These are phyloP conservation scores for Xiphophorus birchmanni DNA, from an alignment of 2,797 vertebrate species.

Conservation along the genomic window DNA sequence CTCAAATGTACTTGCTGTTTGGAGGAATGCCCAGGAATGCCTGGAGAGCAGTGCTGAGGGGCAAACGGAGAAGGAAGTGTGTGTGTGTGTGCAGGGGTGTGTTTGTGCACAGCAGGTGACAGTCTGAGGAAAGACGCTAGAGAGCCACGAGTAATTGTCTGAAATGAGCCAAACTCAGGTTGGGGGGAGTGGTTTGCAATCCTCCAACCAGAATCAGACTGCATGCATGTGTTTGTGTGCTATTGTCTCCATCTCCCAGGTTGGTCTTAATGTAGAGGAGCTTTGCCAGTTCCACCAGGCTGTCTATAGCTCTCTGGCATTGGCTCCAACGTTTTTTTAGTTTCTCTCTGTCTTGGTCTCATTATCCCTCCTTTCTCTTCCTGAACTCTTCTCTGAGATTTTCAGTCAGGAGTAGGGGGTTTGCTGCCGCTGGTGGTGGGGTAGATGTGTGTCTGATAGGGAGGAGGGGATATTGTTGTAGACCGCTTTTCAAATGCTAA, in stretches of 20 bases:
- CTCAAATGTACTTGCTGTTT: conserved; percentile 63
- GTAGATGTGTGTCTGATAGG: conserved; percentile 59
- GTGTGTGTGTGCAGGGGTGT: conserved; percentile 8
- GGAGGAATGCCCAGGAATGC: conserved; percentile 72
- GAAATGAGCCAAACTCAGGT: conserved; percentile 60
- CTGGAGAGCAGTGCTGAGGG: conserved; percentile 54
- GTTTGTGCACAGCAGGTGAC: conserved; percentile 56
- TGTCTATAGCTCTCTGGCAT: conserved; percentile 64
- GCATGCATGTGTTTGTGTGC: conserved; percentile 18
- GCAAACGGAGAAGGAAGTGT: conserved; percentile 43
- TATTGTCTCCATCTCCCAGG: conserved; percentile 67
- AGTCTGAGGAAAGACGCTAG: conserved; percentile 39
- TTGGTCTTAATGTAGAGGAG: conserved; percentile 53
- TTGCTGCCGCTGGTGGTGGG: conserved; percentile 44
- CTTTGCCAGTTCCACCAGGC: conserved; percentile 64
- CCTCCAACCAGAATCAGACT: conserved; percentile 45
- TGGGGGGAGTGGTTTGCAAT: conserved; percentile 58
- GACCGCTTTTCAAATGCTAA: conserved; percentile 76
- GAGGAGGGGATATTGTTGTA: conserved; percentile 65
- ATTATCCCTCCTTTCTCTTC: conserved; percentile 65
- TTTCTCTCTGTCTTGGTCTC: conserved; percentile 60
- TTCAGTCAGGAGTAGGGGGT: conserved; percentile 39
- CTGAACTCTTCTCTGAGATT: conserved; percentile 54
- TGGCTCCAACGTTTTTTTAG: conserved; percentile 44
- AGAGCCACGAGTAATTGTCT: conserved; percentile 51